phyloP scores from a whole-genome alignment of 2,113 vertebrate genomes.

The Tamias sibiricus region DNA sequence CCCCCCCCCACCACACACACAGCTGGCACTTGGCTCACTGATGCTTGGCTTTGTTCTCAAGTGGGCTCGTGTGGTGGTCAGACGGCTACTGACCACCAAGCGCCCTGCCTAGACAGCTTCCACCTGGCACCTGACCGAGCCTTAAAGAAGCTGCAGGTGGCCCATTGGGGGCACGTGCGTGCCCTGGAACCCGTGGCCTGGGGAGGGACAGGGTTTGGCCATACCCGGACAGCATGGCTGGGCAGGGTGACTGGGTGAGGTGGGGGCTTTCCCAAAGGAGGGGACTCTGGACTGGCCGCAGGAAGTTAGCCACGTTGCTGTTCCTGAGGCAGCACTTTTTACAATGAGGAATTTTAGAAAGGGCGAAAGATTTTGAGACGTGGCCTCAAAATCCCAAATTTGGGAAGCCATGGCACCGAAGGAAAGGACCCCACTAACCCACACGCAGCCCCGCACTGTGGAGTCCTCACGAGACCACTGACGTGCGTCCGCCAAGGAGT shows the following conservation, averaged over 20 bases:
- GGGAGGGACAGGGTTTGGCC: not conserved
- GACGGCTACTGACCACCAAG: not conserved
- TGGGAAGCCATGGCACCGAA: not conserved
- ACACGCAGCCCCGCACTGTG: no score
- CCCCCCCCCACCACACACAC: not conserved
- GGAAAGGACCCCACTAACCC: not conserved
- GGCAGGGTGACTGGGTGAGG: not conserved
- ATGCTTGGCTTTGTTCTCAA: not conserved
- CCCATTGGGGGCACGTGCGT: not conserved
- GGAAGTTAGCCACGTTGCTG: not conserved
- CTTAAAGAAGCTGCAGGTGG: accelerated
- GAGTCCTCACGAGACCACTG: not conserved
- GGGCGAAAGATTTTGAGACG: not conserved
- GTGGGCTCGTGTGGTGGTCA: not conserved
- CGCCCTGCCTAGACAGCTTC: not conserved
- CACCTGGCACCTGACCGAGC: not conserved
- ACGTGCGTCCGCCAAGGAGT: accelerated
- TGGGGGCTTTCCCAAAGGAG: not conserved
- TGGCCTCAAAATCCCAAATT: not conserved
- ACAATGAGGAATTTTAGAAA: not conserved
- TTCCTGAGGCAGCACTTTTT: not conserved
- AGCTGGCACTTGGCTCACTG: not conserved
- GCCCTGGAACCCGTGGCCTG: no score
- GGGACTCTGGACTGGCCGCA: not conserved
- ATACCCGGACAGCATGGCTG: accelerated